Evolutionary conservation across 2,797 vertebrate genomes (phyloP), one percentile per base, ranked within the genome.

Genomic region (Paguma larvata): DNA sequence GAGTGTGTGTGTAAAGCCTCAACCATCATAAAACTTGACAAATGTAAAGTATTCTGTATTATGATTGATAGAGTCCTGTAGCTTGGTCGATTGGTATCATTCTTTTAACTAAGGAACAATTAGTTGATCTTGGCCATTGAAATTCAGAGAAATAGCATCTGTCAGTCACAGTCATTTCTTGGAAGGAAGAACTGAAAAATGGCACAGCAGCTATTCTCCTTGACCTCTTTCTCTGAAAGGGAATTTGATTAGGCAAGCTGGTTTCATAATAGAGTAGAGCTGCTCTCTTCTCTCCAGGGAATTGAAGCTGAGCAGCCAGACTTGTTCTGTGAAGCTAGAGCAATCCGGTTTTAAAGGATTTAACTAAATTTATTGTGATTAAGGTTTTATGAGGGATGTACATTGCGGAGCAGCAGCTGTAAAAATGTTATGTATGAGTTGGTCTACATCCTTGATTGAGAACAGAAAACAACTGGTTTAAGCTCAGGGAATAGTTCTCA

Each of bases 121-220:
- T 91, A 94, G 73, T 95, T 89, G 34, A 90, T 96, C 68, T 95
- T 96, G 97, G 91, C 78, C 92, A 89, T 34, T 85, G 85, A 53
- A 92, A 95, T 90, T 97, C 90, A 95, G 83, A 97, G 91, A 95
- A 96, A 92, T 93, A 96, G 68, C 41, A 85, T 85, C 93, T 98
- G 96, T 97, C 97, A 95, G 48, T 98, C 96, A 97, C n/a, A 94
- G 79, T 83, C 62, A 95, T 97, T 98, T 98, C 95, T 97, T 98
- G 73, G 98, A 98, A 97, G 96, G 91, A 92, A 97, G 72, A 95
- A 97, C 84, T 96, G 80, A 95, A 97, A 97, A 97, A 75, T 90
- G 92, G 89, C 96, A 90, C 95, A 97, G 87, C 93, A 95, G 89
- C 96, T 96, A 97, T 80, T 96, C 97, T 97, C 96, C 96, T 97